Conservation (phyloP, 2,888 invertebrate genomes). For the Cataglyphis altisquamis region DNA sequence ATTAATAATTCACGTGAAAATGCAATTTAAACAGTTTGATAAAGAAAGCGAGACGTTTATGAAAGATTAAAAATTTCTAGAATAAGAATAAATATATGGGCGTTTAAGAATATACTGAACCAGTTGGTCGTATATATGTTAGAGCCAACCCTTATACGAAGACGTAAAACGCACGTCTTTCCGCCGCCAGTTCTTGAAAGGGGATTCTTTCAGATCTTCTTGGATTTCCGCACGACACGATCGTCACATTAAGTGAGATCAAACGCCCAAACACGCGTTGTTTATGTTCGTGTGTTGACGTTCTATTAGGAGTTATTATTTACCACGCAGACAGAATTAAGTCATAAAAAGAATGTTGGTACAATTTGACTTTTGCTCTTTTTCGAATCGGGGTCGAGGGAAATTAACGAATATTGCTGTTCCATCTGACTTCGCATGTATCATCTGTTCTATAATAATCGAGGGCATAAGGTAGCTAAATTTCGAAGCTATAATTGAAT, state of each 20-base stretch:
- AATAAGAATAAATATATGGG: too few species aligned
- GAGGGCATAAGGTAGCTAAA: background rate
- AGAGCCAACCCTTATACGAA: too few species aligned
- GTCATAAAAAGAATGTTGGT: slow-evolving; percentile 30
- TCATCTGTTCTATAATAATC: slow-evolving; percentile 61
- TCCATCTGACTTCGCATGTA: slow-evolving; percentile 59
- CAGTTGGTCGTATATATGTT: too few species aligned
- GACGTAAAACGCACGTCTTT: background rate
- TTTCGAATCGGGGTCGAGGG: slow-evolving; percentile 11
- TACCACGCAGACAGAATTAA: slow-evolving; percentile 68
- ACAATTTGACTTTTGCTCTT: background rate
- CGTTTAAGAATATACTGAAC: too few species aligned
- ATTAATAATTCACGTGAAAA: background rate
- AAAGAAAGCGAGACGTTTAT: background rate
- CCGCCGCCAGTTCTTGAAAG: slow-evolving; percentile 58
- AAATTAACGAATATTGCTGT: slow-evolving; percentile 45
- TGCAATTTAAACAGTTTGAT: slow-evolving; percentile 1
- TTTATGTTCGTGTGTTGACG: slow-evolving; percentile 56
- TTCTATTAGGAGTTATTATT: slow-evolving; percentile 74
- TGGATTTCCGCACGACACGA: slow-evolving; percentile 78
- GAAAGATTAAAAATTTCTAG: too few species aligned
- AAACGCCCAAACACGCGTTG: slow-evolving; percentile 66
- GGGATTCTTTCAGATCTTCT: slow-evolving; percentile 77
- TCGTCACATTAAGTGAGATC: slow-evolving; percentile 79
- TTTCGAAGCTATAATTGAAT: slow-evolving; percentile 23